These are phyloP conservation scores for Netelia virgata DNA, from an alignment of 2,888 invertebrate species.

Conservation along the genomic window DNA sequence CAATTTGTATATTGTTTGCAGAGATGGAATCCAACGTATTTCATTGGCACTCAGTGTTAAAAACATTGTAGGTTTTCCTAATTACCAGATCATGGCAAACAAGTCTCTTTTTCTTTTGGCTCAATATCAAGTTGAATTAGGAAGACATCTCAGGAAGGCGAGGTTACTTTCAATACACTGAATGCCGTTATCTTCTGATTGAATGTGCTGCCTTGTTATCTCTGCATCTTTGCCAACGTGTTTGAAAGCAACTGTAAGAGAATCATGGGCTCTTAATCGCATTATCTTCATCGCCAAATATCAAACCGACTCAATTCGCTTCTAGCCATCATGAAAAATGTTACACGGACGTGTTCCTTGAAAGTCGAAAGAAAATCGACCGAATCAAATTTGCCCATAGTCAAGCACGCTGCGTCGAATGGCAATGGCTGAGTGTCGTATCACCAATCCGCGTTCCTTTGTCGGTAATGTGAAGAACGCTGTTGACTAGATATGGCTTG, in stretches of 20 bases:
- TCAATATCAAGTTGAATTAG: conserved; percentile 81
- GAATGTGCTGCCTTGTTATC: conserved; percentile 76
- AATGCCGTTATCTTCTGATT: conserved; percentile 77
- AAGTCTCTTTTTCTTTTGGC: conserved; percentile 80
- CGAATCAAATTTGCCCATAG: too few relatives aligned
- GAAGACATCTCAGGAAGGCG: conserved; percentile 78
- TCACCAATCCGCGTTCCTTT: too few relatives aligned
- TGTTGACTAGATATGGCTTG: too few relatives aligned
- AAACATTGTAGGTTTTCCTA: conserved; percentile 81
- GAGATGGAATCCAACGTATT: conserved; percentile 70
- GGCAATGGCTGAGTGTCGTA: too few relatives aligned
- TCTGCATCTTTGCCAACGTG: conserved; percentile 74
- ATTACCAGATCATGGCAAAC: conserved; percentile 82
- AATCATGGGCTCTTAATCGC: neutral
- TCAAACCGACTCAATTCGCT: too few relatives aligned
- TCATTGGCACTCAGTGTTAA: conserved; percentile 80
- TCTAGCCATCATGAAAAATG: too few relatives aligned
- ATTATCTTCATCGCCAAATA: neutral
- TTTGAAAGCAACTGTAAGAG: conserved; percentile 25
- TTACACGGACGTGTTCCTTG: too few relatives aligned
- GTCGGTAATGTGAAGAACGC: too few relatives aligned
- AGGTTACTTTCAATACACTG: conserved; percentile 78
- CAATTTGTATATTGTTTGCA: conserved; percentile 79
- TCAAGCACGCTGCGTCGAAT: too few relatives aligned
- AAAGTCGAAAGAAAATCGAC: too few relatives aligned